Evolutionary conservation across 2,888 invertebrate species (phyloP).

Genomic region (Diloba caeruleocephala): DNA sequence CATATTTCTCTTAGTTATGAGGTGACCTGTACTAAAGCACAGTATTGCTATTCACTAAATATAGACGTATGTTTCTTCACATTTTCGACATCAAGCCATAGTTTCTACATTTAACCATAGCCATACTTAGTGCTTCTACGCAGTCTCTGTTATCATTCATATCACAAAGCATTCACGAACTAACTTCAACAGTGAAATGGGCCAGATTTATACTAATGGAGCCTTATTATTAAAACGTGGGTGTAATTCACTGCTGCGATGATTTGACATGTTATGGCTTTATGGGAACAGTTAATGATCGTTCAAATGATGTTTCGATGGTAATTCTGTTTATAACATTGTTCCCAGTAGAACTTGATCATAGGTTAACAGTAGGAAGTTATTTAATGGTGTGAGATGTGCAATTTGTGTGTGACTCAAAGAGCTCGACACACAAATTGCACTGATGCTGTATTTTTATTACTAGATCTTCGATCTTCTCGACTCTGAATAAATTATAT

Average conservation of each 20-base stretch:
- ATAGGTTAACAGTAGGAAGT: no score
- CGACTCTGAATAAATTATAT: no score
- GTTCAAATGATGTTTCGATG: not conserved
- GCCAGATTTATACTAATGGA: conserved; percentile 11
- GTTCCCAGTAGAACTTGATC: no score
- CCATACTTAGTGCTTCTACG: not conserved
- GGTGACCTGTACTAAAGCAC: no score
- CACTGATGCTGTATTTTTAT: no score
- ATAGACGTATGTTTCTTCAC: not conserved
- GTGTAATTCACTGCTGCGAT: conserved; percentile 11
- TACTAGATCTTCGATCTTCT: no score
- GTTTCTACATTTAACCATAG: no score
- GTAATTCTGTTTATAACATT: not conserved
- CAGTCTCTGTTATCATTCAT: conserved; percentile 7
- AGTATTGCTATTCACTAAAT: no score
- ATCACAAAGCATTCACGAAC: conserved; percentile 18
- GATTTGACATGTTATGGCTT: conserved; percentile 10
- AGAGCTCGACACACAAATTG: no score
- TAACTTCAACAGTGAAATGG: conserved; percentile 17
- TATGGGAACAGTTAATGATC: not conserved
- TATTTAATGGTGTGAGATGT: no score
- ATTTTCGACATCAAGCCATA: not conserved
- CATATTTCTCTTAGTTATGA: no score
- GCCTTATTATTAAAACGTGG: conserved; percentile 16
- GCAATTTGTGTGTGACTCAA: no score